phyloP scores from a whole-genome alignment of 2,888 invertebrate species.

The Theristus sp. region DNA sequence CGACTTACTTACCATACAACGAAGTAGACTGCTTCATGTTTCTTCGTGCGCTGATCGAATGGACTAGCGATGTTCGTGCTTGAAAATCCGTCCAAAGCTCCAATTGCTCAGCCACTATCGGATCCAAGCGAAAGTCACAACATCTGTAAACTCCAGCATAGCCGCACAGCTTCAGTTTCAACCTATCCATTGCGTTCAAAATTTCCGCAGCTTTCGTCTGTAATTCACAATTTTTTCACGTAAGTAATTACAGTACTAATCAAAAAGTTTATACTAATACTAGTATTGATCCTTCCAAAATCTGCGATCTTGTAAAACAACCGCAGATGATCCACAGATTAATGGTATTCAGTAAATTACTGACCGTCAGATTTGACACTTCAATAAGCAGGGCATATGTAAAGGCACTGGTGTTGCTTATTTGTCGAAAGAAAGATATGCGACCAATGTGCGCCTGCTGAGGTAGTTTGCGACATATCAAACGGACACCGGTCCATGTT shows the following conservation, averaged over 20 bases:
- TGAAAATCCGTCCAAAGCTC: too few relatives aligned
- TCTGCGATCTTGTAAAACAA: too few relatives aligned
- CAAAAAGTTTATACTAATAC: not conserved
- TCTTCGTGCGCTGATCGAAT: too few relatives aligned
- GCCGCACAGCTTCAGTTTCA: constrained; percentile 15
- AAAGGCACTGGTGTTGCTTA: constrained; percentile 11
- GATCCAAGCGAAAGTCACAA: too few relatives aligned
- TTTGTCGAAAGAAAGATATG: constrained; percentile 14
- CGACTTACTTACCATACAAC: too few relatives aligned
- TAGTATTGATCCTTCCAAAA: too few relatives aligned
- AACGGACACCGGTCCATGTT: constrained; percentile 19
- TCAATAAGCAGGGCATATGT: constrained; percentile 15
- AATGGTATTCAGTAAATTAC: too few relatives aligned
- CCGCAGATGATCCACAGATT: not conserved
- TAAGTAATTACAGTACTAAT: not conserved
- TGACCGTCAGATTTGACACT: constrained; percentile 13
- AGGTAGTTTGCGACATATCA: constrained; percentile 13
- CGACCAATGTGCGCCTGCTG: constrained; percentile 11
- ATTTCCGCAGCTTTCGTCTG: constrained; percentile 13
- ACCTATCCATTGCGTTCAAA: constrained; percentile 14
- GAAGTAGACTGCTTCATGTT: too few relatives aligned
- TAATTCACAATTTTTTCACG: too few relatives aligned
- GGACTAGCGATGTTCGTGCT: too few relatives aligned
- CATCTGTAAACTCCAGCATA: constrained; percentile 15
- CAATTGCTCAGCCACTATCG: too few relatives aligned